These are phyloP conservation scores for Vulpes lagopus DNA, from an alignment of 2,113 vertebrate species.

Conservation along the genomic window DNA sequence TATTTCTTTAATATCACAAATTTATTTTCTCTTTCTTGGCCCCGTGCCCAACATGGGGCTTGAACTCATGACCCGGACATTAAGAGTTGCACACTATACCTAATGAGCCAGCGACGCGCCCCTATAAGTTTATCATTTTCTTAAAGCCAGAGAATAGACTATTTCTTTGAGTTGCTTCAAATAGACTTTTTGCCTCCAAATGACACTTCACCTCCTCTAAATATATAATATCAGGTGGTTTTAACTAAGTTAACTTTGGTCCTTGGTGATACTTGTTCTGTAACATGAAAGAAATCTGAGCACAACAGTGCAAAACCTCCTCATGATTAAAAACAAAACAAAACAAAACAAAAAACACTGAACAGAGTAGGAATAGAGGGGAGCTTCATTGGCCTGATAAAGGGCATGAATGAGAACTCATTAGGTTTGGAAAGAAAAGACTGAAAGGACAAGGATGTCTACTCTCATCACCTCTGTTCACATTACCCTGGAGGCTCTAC, in stretches of 20 bases:
- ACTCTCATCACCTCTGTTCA: background rate
- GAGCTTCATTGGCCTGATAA: background rate
- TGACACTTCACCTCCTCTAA: background rate
- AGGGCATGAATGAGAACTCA: background rate
- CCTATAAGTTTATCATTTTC: background rate
- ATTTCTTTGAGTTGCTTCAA: conserved; percentile 37
- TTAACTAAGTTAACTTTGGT: background rate
- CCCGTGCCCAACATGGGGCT: background rate
- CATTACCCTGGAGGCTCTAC: background rate
- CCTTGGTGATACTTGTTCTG: background rate
- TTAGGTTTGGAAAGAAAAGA: no score
- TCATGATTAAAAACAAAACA: no score
- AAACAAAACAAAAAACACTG: background rate
- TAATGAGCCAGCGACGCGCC: background rate
- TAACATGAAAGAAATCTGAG: background rate
- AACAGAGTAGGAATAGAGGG: background rate
- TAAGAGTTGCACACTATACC: background rate
- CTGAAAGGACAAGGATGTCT: background rate
- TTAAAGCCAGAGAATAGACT: background rate
- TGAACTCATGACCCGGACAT: background rate
- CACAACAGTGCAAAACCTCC: background rate
- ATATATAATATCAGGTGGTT: background rate
- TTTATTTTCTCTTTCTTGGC: background rate
- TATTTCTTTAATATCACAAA: background rate
- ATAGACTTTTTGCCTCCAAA: background rate